These are phyloP conservation scores for Lampropteryx suffumata DNA, from an alignment of 2,888 invertebrate genomes.

Conservation along the genomic window DNA sequence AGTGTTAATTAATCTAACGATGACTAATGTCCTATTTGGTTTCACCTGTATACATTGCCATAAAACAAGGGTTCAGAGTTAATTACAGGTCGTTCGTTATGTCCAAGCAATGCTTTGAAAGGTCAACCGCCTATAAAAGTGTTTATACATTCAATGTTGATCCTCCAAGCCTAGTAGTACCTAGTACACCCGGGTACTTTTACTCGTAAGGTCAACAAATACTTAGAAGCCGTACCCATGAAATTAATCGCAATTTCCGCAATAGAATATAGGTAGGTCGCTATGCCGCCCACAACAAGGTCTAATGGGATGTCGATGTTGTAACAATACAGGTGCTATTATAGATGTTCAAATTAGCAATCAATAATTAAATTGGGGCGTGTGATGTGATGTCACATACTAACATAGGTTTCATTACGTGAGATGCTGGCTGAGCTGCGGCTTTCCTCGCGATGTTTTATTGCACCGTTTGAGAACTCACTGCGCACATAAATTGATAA, in stretches of 20 bases:
- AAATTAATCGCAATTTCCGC: too few species aligned
- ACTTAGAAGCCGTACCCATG: too few species aligned
- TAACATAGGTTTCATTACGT: too few species aligned
- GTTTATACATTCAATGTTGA: background rate
- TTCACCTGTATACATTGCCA: slow-evolving; percentile 8
- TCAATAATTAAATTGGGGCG: too few species aligned
- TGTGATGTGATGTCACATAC: too few species aligned
- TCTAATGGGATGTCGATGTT: slow-evolving; percentile 4
- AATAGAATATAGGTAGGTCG: background rate
- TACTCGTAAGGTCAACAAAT: too few species aligned
- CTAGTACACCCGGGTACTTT: too few species aligned
- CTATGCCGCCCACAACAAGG: background rate
- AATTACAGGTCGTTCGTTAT: slow-evolving; percentile 29
- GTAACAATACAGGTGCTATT: background rate
- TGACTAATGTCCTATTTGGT: slow-evolving; percentile 19
- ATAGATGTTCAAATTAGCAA: background rate
- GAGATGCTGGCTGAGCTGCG: too few species aligned
- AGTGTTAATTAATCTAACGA: slow-evolving; percentile 14
- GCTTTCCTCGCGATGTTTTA: too few species aligned
- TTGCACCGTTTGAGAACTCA: too few species aligned
- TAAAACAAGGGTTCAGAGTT: slow-evolving; percentile 28
- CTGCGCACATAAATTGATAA: too few species aligned
- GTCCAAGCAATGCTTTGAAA: slow-evolving; percentile 13
- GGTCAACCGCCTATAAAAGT: slow-evolving; percentile 7
- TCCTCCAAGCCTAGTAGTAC: too few species aligned